Conservation (phyloP, 2,113 vertebrate genomes). For the Crotalus helleri region DNA sequence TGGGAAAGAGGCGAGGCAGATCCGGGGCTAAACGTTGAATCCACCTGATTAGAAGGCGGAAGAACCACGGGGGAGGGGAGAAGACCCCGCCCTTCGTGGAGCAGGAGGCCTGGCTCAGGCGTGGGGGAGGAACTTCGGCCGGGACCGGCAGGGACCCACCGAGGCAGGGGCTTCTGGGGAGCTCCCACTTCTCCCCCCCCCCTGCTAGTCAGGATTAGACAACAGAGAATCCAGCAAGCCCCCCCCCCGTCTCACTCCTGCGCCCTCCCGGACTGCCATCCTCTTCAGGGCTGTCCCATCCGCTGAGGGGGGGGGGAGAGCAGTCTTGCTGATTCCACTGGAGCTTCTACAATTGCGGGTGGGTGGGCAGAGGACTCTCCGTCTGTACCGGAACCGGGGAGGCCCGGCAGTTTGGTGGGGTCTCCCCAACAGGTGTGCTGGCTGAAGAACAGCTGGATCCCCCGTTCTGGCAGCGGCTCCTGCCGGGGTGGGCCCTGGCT, state of each 20-base stretch:
- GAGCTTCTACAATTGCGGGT: background rate
- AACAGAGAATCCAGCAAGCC: background rate
- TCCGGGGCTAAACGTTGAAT: background rate
- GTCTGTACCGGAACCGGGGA: background rate
- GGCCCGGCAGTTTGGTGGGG: background rate
- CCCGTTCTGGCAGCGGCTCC: background rate
- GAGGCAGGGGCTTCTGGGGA: background rate
- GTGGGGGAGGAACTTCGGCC: background rate
- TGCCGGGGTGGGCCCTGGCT: background rate
- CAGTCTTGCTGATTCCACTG: background rate
- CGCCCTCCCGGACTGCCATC: background rate
- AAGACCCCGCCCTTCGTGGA: background rate
- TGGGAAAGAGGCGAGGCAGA: background rate
- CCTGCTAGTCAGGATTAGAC: background rate
- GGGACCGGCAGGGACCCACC: background rate
- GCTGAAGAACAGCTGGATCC: background rate
- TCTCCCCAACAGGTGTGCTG: background rate
- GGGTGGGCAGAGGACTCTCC: background rate
- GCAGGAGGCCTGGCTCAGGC: background rate
- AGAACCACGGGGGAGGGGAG: background rate
- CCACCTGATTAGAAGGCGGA: background rate
- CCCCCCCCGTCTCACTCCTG: background rate
- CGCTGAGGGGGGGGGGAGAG: background rate
- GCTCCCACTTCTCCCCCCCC: no score
- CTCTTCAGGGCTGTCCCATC: background rate